These are phyloP conservation scores for Callitettix versicolor DNA, from an alignment of 1,140 invertebrate species.

Conservation along the genomic window DNA sequence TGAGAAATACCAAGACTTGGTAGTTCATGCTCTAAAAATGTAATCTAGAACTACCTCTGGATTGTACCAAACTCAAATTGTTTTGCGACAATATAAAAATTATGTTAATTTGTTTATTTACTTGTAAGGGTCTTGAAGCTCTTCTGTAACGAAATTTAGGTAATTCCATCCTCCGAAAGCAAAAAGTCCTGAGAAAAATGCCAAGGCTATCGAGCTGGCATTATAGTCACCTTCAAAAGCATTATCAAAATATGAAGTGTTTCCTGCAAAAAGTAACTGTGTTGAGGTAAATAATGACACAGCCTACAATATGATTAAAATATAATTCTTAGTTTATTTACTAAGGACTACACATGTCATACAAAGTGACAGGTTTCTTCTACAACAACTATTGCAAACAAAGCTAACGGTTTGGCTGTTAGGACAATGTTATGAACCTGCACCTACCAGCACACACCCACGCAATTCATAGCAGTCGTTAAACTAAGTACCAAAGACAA, in stretches of 20 bases:
- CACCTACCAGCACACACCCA: too few species aligned
- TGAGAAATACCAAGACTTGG: too few species aligned
- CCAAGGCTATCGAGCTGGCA: slow-evolving; percentile 50
- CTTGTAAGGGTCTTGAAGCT: slow-evolving; percentile 87
- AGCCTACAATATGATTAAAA: neutral
- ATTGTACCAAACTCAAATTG: too few species aligned
- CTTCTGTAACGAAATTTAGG: slow-evolving; percentile 88
- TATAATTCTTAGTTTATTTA: neutral
- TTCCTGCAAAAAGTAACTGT: slow-evolving; percentile 13
- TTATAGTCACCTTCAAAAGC: slow-evolving; percentile 19
- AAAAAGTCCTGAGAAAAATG: slow-evolving; percentile 90
- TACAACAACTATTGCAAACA: too few species aligned
- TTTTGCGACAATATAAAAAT: too few species aligned
- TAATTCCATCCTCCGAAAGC: slow-evolving; percentile 96
- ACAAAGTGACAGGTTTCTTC: slow-evolving; percentile 1
- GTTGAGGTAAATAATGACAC: neutral
- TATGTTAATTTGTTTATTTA: too few species aligned
- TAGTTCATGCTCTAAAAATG: too few species aligned
- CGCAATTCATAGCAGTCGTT: too few species aligned
- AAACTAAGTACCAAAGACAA: too few species aligned
- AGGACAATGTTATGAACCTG: too few species aligned
- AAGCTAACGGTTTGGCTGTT: too few species aligned
- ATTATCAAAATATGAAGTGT: slow-evolving; percentile 14
- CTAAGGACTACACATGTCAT: slow-evolving; percentile 6
- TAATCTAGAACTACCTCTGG: too few species aligned